Evolutionary conservation across 2,797 vertebrate genomes (phyloP), one percentile per base, ranked within the genome.

Genomic region (Aphelocoma californica): DNA sequence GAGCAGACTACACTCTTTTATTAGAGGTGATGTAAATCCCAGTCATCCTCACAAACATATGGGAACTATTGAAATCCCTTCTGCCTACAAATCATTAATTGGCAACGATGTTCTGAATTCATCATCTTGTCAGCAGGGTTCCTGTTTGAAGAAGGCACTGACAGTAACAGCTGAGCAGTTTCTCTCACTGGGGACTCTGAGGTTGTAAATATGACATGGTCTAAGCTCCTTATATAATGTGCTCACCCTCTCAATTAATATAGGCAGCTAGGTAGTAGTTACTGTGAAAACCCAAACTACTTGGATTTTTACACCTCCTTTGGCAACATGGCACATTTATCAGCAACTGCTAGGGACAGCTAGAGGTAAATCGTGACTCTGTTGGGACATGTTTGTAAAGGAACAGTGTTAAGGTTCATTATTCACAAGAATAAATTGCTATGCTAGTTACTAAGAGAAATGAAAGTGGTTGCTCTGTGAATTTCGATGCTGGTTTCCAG

Each of bases 21-120:
- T 95, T 73, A 88, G 88, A 78, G 54, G 45, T 57, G 85, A 85
- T 88, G 90, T 93, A 95, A 97, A 94, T 95, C 71, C 78, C 77
- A 92, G 88, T 90, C 72, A 88, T 81, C 71, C 88, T 95, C 82
- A 75, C 67, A 90, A 95, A 95, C 93, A 94, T 94, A 90, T 87
- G 96, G 87, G 85, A 95, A 57, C 86, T 90, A 94, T 87, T 94
- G 92, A 92, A 96, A 92, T 91, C 92, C 79, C 85, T 96, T 94
- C 80, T 96, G 95, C 94, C 91, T 95, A 90, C 95, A 96, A 95
- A 95, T 95, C 92, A 87, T 92, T 97, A 96, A 96, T 93, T 96
- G 95, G 84, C 81, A 94, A 47, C 23, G 10, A 93, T 90, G 69
- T 80, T 91, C 75, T 87, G 86, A 95, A 95, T 97, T 91, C 88